phyloP scores from a whole-genome alignment of 2,113 vertebrate genomes.

The Athene cunicularia region DNA sequence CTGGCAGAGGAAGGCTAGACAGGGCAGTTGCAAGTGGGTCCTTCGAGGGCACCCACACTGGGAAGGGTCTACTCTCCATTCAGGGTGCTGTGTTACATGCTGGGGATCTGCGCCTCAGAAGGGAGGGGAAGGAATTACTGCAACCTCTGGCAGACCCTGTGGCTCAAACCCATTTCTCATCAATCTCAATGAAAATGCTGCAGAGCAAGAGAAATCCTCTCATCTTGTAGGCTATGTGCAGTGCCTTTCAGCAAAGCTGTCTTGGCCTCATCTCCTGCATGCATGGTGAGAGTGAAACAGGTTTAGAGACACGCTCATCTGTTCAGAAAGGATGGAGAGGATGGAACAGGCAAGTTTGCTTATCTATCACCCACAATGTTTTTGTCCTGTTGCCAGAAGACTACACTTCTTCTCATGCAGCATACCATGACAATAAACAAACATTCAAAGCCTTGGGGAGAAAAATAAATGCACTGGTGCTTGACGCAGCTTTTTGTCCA shows the following conservation, averaged over 20 bases:
- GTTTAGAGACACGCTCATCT: neutral
- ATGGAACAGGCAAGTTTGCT: neutral
- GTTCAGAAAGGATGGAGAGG: neutral
- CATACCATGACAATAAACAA: neutral
- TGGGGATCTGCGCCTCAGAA: neutral
- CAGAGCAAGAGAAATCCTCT: neutral
- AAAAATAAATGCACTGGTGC: neutral
- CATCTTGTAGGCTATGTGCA: accelerated
- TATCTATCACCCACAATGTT: neutral
- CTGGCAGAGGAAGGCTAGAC: neutral
- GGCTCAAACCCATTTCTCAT: neutral
- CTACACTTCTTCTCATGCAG: neutral
- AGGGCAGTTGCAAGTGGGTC: neutral
- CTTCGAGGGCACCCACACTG: accelerated
- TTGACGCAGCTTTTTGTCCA: neutral
- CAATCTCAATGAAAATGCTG: neutral
- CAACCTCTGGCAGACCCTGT: neutral
- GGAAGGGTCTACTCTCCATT: neutral
- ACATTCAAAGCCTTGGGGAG: neutral
- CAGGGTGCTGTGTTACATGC: accelerated
- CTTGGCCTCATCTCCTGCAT: neutral
- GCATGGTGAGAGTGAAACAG: neutral
- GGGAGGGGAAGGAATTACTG: neutral
- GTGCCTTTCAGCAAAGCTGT: neutral
- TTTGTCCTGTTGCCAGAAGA: neutral